These are phyloP conservation scores for Tupiocoris notatus DNA, from an alignment of 2,888 invertebrate species.

Conservation along the genomic window DNA sequence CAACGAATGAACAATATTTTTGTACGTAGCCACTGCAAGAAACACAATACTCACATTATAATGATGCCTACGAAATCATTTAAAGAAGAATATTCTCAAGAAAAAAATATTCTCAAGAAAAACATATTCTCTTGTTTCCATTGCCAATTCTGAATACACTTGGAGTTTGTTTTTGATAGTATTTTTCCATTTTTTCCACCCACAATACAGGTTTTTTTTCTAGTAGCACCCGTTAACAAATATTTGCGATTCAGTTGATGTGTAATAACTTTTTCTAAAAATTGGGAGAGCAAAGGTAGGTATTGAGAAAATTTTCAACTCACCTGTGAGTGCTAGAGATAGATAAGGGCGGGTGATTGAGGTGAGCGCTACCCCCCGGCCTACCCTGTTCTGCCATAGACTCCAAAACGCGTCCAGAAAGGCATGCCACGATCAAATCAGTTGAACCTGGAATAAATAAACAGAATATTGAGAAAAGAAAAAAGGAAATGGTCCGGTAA, in stretches of 20 bases:
- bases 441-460: conserved; percentile 47
- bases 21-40: conserved; percentile 19
- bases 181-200: too few relatives aligned
- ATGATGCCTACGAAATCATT: not conserved
- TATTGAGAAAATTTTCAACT: too few relatives aligned
- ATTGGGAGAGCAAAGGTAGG: too few relatives aligned
- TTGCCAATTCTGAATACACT: not conserved
- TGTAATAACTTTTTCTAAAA: too few relatives aligned
- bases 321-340: conserved; percentile 42
- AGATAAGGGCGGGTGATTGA: conserved; percentile 46
- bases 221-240: too few relatives aligned
- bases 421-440: conserved; percentile 57
- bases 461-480: too few relatives aligned
- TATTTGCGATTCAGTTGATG: too few relatives aligned
- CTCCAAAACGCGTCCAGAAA: conserved; percentile 67
- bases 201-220: too few relatives aligned
- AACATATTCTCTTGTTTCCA: not conserved
- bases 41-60: not conserved
- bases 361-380: conserved; percentile 47
- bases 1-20: conserved; percentile 7
- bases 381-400: conserved; percentile 90
- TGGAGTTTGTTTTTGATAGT: too few relatives aligned
- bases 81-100: not conserved
- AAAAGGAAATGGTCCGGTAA: not conserved
- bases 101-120: too few relatives aligned